Evolutionary conservation across 1,140 invertebrate genomes (phyloP), one percentile per base, ranked within the genome.

Genomic region (Cydia fagiglandana): DNA sequence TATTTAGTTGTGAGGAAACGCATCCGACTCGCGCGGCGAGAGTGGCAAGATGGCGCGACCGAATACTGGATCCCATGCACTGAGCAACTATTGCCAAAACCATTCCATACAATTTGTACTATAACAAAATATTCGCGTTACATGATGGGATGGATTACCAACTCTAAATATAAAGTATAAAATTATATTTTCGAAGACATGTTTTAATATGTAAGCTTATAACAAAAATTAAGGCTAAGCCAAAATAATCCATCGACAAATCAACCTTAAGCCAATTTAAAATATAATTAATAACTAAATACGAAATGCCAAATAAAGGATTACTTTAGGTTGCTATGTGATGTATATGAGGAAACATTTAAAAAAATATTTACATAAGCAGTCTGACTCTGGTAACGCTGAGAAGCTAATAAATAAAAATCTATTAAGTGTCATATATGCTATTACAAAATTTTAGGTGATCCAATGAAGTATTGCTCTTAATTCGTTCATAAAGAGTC

Each of bases 51-150:
- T 6, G 34, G 38, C 66, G 30, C 66, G 66, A 82, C 77, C 64
- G 76, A 79, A 77, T 83, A 79, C 75, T 76, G 75, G 64, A 61
- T 80, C 9, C n/a, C 73, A 76, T 76, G 53, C 76, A 80, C 77
- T 77, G 79, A 82, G 79, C 74, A n/a, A 64, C 73, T 77, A 74
- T 77, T 28, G 20, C 77, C 76, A 79, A 76, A 82, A 76, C 77
- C 76, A 79, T 77, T 76, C 85, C 83, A 84, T 83, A 86, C 84
- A 84, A 90, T 92, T 92, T 92, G 89, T 92, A 92, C 90, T 92
- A 91, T 91, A 86, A 90, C 85, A 88, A 89, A 88, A 87, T 80
- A 82, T 85, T 82, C 79, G 81, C 80, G 79, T 81, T 68, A 80
- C 80, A 74, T 74, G 78, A 73, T 64, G 76, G 76, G 77, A 83